Base-by-base conservation (phyloP, 2,888 invertebrate species). In the Drosophila crucigera region DNA sequence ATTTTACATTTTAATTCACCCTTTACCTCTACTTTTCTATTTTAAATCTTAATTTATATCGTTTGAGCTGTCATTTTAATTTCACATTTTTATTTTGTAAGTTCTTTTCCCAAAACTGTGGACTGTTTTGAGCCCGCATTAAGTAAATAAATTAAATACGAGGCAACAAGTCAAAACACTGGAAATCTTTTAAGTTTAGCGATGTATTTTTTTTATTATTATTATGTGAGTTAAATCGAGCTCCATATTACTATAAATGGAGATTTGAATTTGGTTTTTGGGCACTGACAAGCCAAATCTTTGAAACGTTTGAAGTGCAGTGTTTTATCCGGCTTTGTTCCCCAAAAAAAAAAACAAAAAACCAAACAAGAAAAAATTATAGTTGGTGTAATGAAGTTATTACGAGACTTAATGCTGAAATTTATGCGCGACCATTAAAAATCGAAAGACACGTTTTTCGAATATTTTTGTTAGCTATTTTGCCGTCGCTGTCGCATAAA, bases 371-470 rank as follows among this genome's bases (percentile, higher is more conserved):
- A 16, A 22, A 47, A 47, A 16, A 67, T 80, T 83, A 84, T 86
- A 86, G 86, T 86, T 89, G 78, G 83, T 89, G 90, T 91, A 90
- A 91, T 91, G 89, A 91, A 91, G 91, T 91, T 91, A 90, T 91
- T 91, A 91, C 78, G 83, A 88, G 83, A 80, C 85, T 91, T 91
- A 90, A 91, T 91, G 88, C 82, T 83, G 78, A 86, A 91, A 91
- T 91, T 91, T 91, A 91, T 91, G 89, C 90, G 80, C 76, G 75
- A 78, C 83, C 81, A 91, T 91, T 89, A 89, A 91, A 91, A 82
- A 76, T 80, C 82, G 80, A 84, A 82, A 84, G 91, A 84, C 90
- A 91, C 89, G 91, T 85, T 90, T 90, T 80, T 76, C 59, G 91
- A 90, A 91, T 91, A 89, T 90, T 85, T 91, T 47, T 47, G 47